These are phyloP conservation scores for Barnardius zonarius DNA, from an alignment of 2,113 vertebrate genomes.

Conservation along the genomic window DNA sequence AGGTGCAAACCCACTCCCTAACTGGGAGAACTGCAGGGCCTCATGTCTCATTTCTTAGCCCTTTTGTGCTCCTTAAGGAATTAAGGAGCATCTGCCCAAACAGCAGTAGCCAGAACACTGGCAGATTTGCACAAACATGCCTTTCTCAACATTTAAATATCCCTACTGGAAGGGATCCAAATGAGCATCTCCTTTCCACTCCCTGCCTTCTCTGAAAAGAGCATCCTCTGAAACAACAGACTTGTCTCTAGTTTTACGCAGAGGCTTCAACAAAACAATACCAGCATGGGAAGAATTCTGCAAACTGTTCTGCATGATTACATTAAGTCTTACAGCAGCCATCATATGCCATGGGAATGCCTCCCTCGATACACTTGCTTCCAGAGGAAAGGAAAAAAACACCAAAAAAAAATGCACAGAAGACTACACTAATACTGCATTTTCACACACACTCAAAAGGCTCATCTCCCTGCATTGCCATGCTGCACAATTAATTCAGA, in stretches of 20 bases:
- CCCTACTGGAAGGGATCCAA: background rate
- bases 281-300: background rate
- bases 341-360: background rate
- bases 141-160: background rate
- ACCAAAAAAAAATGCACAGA: background rate
- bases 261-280: background rate
- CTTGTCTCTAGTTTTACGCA: background rate
- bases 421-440: background rate
- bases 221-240: background rate
- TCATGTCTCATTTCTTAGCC: background rate
- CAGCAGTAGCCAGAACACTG: background rate
- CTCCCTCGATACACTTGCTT: background rate
- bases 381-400: background rate
- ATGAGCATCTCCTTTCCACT: background rate
- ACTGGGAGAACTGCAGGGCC: background rate
- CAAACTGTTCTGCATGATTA: background rate
- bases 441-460: background rate
- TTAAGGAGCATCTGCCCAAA: conserved; percentile 1
- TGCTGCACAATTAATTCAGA: background rate
- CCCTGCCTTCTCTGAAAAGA: background rate
- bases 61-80: conserved; percentile 12
- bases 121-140: background rate
- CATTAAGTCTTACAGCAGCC: background rate
- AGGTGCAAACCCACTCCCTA: background rate
- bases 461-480: background rate